Conservation (phyloP, 2,888 invertebrate species). For the Crioceris asparagi region DNA sequence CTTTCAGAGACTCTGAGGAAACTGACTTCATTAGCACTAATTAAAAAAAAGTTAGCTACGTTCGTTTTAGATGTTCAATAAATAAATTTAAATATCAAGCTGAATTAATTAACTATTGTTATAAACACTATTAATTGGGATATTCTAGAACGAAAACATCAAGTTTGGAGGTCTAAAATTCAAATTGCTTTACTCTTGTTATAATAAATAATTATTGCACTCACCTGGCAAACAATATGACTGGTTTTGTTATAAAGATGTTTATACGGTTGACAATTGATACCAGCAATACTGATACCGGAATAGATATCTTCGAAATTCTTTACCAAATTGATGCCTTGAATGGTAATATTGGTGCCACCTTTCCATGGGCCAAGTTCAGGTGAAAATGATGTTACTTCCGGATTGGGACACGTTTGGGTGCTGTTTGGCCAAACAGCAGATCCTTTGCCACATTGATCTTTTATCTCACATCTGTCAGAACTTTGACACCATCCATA, state of each 20-base stretch:
- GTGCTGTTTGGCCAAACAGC: slow-evolving; percentile 82
- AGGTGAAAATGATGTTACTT: slow-evolving; percentile 77
- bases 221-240: slow-evolving; percentile 64
- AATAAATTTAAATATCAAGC: slow-evolving; percentile 1
- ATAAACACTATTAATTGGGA: not conserved
- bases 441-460: slow-evolving; percentile 68
- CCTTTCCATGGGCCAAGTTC: slow-evolving; percentile 91
- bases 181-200: too few species aligned
- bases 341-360: slow-evolving; percentile 90
- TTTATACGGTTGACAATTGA: slow-evolving; percentile 81
- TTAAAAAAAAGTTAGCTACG: too few species aligned
- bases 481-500: slow-evolving; percentile 97
- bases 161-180: not conserved
- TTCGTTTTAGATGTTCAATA: too few species aligned
- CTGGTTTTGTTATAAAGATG: slow-evolving; percentile 83
- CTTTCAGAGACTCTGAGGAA: too few species aligned
- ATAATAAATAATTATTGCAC: slow-evolving; percentile 1
- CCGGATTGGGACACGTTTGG: slow-evolving; percentile 91
- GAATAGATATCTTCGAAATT: slow-evolving; percentile 85
- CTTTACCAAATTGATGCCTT: slow-evolving; percentile 90
- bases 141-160: too few species aligned
- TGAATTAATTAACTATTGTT: too few species aligned
- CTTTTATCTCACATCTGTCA: slow-evolving; percentile 82
- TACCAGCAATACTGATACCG: slow-evolving; percentile 86
- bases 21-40: too few species aligned